These are phyloP conservation scores for Pandion haliaetus DNA, from an alignment of 2,113 vertebrate genomes.

Conservation along the genomic window DNA sequence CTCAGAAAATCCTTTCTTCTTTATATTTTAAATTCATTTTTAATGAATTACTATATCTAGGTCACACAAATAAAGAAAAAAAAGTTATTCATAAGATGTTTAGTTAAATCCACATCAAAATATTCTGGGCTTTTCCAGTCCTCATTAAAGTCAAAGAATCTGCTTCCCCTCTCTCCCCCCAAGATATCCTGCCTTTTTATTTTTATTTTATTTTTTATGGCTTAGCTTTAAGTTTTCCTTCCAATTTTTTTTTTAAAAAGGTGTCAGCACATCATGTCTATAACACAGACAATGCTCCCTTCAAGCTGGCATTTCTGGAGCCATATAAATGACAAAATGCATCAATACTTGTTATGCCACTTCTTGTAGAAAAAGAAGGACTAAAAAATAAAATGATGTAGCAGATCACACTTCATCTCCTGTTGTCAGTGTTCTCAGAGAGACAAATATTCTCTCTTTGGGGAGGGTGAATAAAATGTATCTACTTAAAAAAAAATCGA, in stretches of 20 bases:
- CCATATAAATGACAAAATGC: not conserved
- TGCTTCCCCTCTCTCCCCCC: accelerated
- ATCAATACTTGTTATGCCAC: not conserved
- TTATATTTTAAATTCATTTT: not conserved
- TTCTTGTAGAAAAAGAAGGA: not conserved
- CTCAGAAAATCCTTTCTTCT: not conserved
- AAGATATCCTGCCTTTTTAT: not conserved
- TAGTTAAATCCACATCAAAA: not conserved
- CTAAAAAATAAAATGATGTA: not conserved
- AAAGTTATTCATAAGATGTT: not conserved
- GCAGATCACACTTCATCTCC: not conserved
- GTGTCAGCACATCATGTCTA: not conserved
- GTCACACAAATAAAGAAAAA: not conserved
- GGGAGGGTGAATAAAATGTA: not conserved
- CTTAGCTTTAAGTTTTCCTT: not conserved
- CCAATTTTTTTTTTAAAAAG: not conserved
- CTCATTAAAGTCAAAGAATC: not conserved
- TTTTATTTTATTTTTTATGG: not conserved
- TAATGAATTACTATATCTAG: not conserved
- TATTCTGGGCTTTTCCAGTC: not conserved
- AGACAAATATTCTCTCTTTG: not conserved
- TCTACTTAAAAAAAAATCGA: not conserved
- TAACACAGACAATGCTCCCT: not conserved
- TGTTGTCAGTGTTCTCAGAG: not conserved
- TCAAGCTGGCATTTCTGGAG: not conserved